Conservation (phyloP, 2,797 vertebrate genomes). For the Pitangus sulphuratus region DNA sequence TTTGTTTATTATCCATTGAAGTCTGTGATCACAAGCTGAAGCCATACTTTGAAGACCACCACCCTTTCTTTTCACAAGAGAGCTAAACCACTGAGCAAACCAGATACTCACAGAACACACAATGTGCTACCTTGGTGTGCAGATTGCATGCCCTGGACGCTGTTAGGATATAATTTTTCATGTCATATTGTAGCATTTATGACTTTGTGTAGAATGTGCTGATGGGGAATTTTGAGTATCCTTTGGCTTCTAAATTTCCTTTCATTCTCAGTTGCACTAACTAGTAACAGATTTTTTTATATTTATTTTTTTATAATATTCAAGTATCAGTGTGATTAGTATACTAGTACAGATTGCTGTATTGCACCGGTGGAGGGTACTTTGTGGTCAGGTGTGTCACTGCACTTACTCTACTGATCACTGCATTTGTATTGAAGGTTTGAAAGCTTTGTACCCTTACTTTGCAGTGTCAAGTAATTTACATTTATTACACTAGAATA, state of each 20-base stretch:
- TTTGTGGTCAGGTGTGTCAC: neutral
- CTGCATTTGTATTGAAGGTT: neutral
- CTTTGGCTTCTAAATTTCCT: neutral
- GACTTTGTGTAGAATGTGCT: neutral
- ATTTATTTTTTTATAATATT: neutral
- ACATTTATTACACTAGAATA: neutral
- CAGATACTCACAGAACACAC: neutral
- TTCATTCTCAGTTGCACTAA: neutral
- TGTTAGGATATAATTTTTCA: neutral
- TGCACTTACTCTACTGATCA: neutral
- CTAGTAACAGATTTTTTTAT: neutral
- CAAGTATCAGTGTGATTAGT: neutral
- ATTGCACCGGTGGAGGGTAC: neutral
- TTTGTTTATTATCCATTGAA: neutral
- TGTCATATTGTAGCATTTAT: neutral
- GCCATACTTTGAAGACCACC: neutral
- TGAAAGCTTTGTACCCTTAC: neutral
- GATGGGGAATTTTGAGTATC: neutral
- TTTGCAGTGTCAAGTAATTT: neutral
- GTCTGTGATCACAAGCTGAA: neutral
- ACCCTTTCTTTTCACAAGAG: neutral
- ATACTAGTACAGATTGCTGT: neutral
- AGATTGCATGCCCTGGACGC: neutral
- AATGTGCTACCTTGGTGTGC: neutral
- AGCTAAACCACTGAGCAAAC: neutral